Percentiles rank a stretch among this genome's conserved stretches.
Evolutionary conservation across 2,888 invertebrate genomes (phyloP).

Genomic region (Hemaris fuciformis): DNA sequence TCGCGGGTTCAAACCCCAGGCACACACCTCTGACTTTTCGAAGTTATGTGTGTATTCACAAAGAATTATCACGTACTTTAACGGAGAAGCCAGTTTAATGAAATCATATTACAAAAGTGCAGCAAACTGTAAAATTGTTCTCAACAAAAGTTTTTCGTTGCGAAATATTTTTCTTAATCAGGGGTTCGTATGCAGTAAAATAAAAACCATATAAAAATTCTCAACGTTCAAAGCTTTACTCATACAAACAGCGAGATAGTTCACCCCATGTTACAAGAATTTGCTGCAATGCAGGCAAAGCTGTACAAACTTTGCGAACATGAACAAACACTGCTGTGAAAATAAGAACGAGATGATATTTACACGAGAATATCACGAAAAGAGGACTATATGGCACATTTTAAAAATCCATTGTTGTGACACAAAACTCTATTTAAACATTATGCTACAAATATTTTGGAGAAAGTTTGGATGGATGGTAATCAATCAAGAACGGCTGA

Average conservation of each 20-base stretch:
- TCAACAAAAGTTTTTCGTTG: background rate
- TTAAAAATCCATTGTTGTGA: background rate
- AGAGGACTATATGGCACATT: background rate
- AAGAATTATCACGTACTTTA: no score
- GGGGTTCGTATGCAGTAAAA: background rate
- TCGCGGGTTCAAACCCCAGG: no score
- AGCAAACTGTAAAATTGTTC: background rate
- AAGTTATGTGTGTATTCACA: no score
- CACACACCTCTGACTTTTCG: no score
- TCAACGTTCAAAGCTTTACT: conserved; percentile 13
- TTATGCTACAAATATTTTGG: no score
- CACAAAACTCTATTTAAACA: no score
- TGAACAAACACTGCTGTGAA: conserved; percentile 20
- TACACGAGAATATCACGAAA: background rate
- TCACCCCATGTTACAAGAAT: conserved; percentile 32
- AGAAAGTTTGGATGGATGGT: no score
- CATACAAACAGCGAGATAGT: conserved; percentile 21
- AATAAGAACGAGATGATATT: conserved; percentile 2
- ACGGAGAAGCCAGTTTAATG: background rate
- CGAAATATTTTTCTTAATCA: background rate
- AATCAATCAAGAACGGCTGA: no score
- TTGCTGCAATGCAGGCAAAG: conserved; percentile 41
- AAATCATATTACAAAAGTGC: background rate
- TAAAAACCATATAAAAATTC: conserved; percentile 14
- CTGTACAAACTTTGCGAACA: conserved; percentile 25